phyloP scores from a whole-genome alignment of 2,888 invertebrate species.

The Phoenoteleia sp. region DNA sequence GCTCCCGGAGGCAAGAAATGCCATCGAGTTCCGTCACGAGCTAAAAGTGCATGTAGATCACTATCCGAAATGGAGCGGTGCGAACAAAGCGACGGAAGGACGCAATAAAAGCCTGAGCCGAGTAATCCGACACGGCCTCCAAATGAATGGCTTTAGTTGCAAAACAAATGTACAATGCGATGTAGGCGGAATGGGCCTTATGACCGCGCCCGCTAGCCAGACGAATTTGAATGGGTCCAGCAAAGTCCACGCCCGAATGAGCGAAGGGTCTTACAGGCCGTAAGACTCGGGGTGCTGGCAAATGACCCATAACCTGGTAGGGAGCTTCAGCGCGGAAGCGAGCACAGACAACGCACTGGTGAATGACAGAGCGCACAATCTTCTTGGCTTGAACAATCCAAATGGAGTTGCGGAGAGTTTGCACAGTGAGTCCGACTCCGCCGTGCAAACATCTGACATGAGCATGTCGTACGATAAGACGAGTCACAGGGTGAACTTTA shows the following conservation, averaged over 20 bases:
- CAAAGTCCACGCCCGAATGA: slow-evolving; percentile 8
- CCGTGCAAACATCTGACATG: neutral
- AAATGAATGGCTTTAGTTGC: no score
- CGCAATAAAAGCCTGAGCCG: no score
- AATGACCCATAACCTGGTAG: neutral
- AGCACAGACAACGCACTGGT: slow-evolving; percentile 5
- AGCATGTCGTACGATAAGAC: neutral
- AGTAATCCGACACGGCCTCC: no score
- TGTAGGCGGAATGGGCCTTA: no score
- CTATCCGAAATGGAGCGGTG: no score
- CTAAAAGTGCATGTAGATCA: no score
- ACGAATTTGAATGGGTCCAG: neutral
- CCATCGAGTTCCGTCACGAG: no score
- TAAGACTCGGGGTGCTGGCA: neutral
- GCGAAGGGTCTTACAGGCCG: neutral
- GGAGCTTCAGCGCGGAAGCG: no score
- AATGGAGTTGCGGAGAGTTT: neutral
- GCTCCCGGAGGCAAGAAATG: no score
- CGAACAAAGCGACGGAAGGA: no score
- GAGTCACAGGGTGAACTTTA: neutral
- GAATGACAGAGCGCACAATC: neutral
- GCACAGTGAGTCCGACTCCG: neutral
- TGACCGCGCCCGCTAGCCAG: no score
- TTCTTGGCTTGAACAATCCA: no score
- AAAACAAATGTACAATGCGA: neutral